A percentile compares a stretch with the other conserved stretches of the same genome.
Evolutionary conservation across 2,888 invertebrate species (phyloP).

Genomic region (Meiosimyza platycephala): DNA sequence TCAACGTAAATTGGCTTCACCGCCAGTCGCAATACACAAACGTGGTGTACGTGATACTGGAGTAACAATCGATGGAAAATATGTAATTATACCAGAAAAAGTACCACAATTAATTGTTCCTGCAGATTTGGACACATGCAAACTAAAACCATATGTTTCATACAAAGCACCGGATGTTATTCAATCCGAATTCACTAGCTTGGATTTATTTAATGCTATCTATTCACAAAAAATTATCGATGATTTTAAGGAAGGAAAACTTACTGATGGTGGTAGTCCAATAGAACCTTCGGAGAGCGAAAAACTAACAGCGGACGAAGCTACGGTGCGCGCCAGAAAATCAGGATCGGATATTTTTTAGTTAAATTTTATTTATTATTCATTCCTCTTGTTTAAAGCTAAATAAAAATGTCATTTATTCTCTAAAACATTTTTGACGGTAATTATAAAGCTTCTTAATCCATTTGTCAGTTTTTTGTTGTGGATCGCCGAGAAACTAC

Average conservation of each 20-base stretch:
- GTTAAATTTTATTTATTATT: slow-evolving; percentile 43
- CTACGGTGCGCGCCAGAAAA: slow-evolving; percentile 75
- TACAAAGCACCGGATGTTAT: slow-evolving; percentile 81
- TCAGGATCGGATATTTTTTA: slow-evolving; percentile 86
- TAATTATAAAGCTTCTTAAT: slow-evolving; percentile 75
- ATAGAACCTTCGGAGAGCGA: slow-evolving; percentile 80
- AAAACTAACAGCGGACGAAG: slow-evolving; percentile 77
- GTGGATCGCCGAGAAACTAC: slow-evolving; percentile 77
- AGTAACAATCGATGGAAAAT: slow-evolving; percentile 69
- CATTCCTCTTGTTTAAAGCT: slow-evolving; percentile 23
- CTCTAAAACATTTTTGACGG: slow-evolving; percentile 70
- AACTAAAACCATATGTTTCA: slow-evolving; percentile 94
- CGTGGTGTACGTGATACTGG: slow-evolving; percentile 79
- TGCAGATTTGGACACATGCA: slow-evolving; percentile 78
- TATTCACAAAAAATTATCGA: slow-evolving; percentile 83
- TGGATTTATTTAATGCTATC: slow-evolving; percentile 83
- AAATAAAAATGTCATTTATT: slow-evolving; percentile 26
- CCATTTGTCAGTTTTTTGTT: slow-evolving; percentile 80
- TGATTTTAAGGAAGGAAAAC: slow-evolving; percentile 78
- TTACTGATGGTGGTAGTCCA: slow-evolving; percentile 77
- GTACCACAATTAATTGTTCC: slow-evolving; percentile 94
- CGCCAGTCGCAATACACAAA: slow-evolving; percentile 76
- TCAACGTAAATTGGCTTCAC: slow-evolving; percentile 67
- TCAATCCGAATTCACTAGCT: slow-evolving; percentile 84
- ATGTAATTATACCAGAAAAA: slow-evolving; percentile 82